phyloP scores from a whole-genome alignment of 37 sponge, comb jelly and placozoan genomes.

The Mnemiopsis leidyi region DNA sequence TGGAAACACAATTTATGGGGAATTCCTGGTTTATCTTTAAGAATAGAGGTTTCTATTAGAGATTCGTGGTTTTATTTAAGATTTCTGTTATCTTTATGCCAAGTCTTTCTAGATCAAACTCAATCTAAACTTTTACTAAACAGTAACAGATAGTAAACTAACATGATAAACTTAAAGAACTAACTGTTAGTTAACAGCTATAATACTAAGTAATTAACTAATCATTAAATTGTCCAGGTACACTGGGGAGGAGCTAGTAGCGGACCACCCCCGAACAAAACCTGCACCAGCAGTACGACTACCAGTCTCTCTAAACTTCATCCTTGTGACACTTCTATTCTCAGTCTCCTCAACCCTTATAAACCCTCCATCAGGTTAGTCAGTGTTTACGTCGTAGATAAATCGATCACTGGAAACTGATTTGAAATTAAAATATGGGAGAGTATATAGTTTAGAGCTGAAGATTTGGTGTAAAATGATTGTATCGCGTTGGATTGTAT shows the following conservation, averaged over 20 bases:
- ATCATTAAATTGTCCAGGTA: not conserved
- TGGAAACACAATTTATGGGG: too few species aligned
- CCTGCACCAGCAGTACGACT: conserved; percentile 30
- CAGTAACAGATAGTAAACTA: too few species aligned
- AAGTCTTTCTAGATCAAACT: too few species aligned
- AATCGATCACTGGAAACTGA: not conserved
- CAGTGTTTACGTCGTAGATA: not conserved
- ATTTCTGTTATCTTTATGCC: too few species aligned
- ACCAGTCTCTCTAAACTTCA: conserved; percentile 1
- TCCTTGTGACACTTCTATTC: conserved; percentile 18
- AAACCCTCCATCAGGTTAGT: not conserved
- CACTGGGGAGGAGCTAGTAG: conserved; percentile 8
- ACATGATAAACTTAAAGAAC: not conserved
- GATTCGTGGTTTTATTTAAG: too few species aligned
- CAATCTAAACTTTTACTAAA: too few species aligned
- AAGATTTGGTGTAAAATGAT: too few species aligned
- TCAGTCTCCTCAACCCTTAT: not conserved
- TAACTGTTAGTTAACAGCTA: not conserved
- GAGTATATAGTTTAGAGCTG: too few species aligned
- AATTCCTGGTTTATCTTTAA: too few species aligned
- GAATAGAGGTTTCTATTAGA: too few species aligned
- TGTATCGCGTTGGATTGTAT: too few species aligned
- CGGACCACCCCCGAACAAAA: conserved; percentile 38
- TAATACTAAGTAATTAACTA: not conserved
- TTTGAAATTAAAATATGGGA: not conserved